These are phyloP conservation scores for Laupala kohalensis DNA, from an alignment of 1,140 invertebrate genomes.

Conservation along the genomic window DNA sequence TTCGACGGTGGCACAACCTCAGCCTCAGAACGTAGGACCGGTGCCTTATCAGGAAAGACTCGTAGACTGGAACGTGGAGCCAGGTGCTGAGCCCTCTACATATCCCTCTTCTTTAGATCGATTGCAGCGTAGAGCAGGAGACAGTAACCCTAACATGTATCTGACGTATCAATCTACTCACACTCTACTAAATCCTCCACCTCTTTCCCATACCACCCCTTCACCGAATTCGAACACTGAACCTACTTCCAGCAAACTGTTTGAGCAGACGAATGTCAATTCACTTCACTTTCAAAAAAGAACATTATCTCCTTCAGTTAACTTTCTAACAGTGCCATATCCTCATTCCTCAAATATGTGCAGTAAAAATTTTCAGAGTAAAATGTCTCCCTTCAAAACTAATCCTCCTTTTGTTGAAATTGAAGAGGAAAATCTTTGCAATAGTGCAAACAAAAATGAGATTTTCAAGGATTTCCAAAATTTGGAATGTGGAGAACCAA, in stretches of 20 bases:
- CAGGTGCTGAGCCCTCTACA: neutral
- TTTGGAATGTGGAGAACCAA: neutral
- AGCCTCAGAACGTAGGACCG: neutral
- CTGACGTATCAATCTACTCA: conserved; percentile 1
- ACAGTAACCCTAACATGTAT: neutral
- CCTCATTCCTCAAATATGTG: neutral
- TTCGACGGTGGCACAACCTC: neutral
- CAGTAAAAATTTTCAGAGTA: neutral
- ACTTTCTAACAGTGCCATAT: neutral
- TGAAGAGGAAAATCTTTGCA: neutral
- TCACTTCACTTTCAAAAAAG: neutral
- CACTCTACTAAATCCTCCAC: conserved; percentile 9
- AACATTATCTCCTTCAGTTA: neutral
- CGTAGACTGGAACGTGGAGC: conserved; percentile 5
- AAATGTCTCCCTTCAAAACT: neutral
- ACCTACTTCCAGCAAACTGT: too few species aligned
- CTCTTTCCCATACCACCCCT: neutral
- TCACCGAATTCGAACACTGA: too few species aligned
- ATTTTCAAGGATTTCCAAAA: conserved; percentile 19
- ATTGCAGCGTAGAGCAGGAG: neutral
- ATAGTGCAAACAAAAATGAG: conserved; percentile 11
- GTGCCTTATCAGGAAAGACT: conserved; percentile 6
- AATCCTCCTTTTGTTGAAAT: neutral
- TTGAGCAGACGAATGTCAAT: neutral
- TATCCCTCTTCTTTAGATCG: neutral